Percentiles rank a stretch among this genome's conserved stretches.
Evolutionary conservation across 2,888 invertebrate genomes (phyloP).

Genomic region (Myathropa florea): DNA sequence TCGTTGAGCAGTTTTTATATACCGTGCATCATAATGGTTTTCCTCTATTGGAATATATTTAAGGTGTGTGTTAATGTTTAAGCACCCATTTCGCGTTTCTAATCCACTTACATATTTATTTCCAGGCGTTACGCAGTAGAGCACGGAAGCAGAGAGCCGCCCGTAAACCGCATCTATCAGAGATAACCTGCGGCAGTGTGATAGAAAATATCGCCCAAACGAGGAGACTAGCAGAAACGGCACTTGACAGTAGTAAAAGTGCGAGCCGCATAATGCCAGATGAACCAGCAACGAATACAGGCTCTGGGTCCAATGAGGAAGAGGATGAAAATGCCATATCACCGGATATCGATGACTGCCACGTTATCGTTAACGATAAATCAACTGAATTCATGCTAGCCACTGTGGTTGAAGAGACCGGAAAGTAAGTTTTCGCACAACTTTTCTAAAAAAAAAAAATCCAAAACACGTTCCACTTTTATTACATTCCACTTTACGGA

Average conservation of each 20-base stretch:
- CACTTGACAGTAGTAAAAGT: conserved; percentile 81
- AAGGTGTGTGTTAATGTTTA: conserved; percentile 84
- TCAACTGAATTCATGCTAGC: conserved; percentile 95
- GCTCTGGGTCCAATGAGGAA: conserved; percentile 93
- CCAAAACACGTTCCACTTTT: not conserved
- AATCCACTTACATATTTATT: conserved; percentile 62
- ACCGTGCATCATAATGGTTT: conserved; percentile 99
- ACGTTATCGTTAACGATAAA: conserved; percentile 94
- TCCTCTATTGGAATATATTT: conserved; percentile 98
- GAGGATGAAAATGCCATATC: conserved; percentile 87
- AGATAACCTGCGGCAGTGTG: conserved; percentile 89
- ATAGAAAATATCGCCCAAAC: conserved; percentile 95
- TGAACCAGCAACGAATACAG: conserved; percentile 93
- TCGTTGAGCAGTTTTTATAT: conserved; percentile 99
- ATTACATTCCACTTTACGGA: not conserved
- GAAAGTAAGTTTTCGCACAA: conserved; percentile 84
- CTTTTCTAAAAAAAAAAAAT: not conserved
- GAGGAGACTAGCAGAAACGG: conserved; percentile 90
- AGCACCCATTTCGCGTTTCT: not conserved
- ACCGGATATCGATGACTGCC: conserved; percentile 87
- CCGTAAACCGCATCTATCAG: conserved; percentile 88
- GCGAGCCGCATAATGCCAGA: conserved; percentile 84
- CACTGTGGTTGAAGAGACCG: conserved; percentile 91
- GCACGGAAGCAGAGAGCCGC: conserved; percentile 91
- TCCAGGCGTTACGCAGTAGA: conserved; percentile 91